Evolutionary conservation across 37 sponge, comb jelly and placozoan genomes (phyloP), one percentile per base, ranked within the genome.

Genomic region (Cliona cf. orientalis): DNA sequence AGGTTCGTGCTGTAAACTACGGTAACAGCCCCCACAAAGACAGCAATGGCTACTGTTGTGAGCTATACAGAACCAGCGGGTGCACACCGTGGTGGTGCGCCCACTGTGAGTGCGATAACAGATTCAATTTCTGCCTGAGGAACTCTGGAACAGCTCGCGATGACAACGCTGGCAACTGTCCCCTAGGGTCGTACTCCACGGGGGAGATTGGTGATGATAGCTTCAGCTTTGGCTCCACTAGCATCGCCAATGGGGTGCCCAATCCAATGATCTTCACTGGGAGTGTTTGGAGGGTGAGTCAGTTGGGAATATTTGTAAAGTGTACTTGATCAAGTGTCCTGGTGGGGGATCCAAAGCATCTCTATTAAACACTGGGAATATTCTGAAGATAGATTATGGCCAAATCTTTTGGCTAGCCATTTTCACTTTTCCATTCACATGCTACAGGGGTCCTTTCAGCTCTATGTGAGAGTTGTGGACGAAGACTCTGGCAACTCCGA

Each of bases 201-300:
- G 82, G 82, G 33, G 73, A 72, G 11, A 44, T 82, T 0, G 82
- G 82, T 12, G 82, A 82, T 71, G 82, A 82, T 38, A 12, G 25
- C 28, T 82, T 82, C 44, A 59, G 23, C 33, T 82, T 82, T 62
- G 64, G 73, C 2, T 63, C 49, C 0, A 39, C 72, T 34, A 5
- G 29, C 4, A 63, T 86, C n/a, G 66, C 57, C 33, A 63, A 58
- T 49, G 87, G 80, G 9, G 74, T 86, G 4, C 56, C 87, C 42
- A 86, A 86, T 64, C 87, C 87, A 29, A 79, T 86, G 87, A 64
- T 31, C 7, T 86, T 86, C 67, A 71, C 46, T 45, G 82, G 82
- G 1, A 59, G 61, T 71, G 42, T 72, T 7, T 82, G 82, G 82
- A 44, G 46, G 1, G 82, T 82, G 45, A 82, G 82, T 66, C 7